Conservation (phyloP, 2,113 vertebrate species). For the Caranx melampygus region DNA sequence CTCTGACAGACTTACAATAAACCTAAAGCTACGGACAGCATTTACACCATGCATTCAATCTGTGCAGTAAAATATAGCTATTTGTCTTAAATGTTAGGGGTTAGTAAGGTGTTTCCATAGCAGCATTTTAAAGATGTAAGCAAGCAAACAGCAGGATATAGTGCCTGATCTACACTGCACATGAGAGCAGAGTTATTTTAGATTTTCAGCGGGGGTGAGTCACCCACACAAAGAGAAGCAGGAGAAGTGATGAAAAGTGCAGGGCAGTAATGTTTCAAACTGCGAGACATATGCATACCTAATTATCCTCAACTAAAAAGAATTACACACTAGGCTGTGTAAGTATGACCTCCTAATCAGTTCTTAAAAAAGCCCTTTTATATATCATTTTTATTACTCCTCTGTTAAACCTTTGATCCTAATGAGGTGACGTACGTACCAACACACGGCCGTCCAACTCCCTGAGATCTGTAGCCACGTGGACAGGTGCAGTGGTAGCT, state of each 20-base stretch:
- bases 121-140: constrained; percentile 34
- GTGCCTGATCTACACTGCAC: not conserved
- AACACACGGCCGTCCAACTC: constrained; percentile 88
- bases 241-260: constrained; percentile 39
- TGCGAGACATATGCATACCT: not conserved
- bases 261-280: constrained; percentile 3
- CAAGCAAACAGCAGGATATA: constrained; percentile 39
- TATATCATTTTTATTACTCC: not conserved
- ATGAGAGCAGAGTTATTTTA: constrained; percentile 16
- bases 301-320: not conserved
- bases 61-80: not conserved
- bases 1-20: constrained; percentile 17
- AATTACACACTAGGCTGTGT: not conserved
- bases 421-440: constrained; percentile 83
- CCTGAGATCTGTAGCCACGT: constrained; percentile 90
- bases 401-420: not conserved
- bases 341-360: not conserved
- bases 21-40: not conserved
- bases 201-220: constrained; percentile 28
- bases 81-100: constrained; percentile 4
- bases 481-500: constrained; percentile 94
- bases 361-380: not conserved
- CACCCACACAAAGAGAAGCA: constrained; percentile 33
- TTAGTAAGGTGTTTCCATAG: constrained; percentile 46
- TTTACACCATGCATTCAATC: constrained; percentile 36